phyloP scores from a whole-genome alignment of 2,888 invertebrate genomes.

The Apomyelois bistriatella region DNA sequence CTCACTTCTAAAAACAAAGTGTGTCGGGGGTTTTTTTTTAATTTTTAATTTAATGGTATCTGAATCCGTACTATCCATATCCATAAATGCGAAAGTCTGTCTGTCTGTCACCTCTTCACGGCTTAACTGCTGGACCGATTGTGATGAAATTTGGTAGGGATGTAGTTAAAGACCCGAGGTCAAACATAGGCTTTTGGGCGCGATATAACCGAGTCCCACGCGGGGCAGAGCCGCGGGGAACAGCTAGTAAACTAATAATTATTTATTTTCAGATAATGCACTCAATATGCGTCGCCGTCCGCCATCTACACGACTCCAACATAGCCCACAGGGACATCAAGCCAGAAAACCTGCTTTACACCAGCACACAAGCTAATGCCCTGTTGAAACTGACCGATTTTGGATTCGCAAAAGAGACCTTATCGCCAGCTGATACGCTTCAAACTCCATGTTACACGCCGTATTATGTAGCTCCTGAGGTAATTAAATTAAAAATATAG shows the following conservation, averaged over 20 bases:
- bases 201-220: background rate
- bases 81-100: no score
- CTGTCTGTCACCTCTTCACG: no score
- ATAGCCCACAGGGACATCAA: constrained; percentile 99
- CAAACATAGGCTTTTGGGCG: no score
- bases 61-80: no score
- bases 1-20: no score
- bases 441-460: constrained; percentile 99
- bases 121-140: no score
- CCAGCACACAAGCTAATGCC: constrained; percentile 86
- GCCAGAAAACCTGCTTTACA: constrained; percentile 97
- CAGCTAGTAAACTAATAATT: no score
- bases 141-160: no score
- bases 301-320: constrained; percentile 94
- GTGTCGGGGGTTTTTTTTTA: no score
- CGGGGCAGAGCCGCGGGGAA: no score
- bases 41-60: no score
- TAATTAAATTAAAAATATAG: constrained; percentile 26
- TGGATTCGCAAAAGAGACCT: constrained; percentile 98
- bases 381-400: constrained; percentile 98
- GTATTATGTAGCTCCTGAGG: constrained; percentile 92
- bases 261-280: constrained; percentile 88
- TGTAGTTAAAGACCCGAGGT: no score
- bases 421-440: constrained; percentile 89
- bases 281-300: constrained; percentile 96